Evolutionary conservation across 2,797 vertebrate species (phyloP), one percentile per base, ranked within the genome.

Genomic region (Neosilurus hyrtlii): DNA sequence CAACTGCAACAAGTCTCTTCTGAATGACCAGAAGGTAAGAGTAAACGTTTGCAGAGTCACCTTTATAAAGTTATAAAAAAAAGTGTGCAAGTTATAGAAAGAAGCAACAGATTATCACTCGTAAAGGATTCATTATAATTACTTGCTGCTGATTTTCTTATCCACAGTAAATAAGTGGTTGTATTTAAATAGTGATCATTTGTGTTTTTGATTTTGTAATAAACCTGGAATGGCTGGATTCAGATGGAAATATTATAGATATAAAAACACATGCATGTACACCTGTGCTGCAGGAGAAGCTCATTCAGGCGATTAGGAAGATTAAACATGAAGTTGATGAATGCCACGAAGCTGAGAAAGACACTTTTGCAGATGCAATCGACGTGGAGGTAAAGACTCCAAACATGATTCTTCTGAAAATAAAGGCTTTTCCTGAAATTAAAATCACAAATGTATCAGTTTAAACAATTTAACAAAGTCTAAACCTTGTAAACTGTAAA

Each of bases 281-380:
- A 43, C 76, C 62, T 72, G 65, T 62, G 56, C 85, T 84, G 85
- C 89, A 95, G 94, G 91, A 89, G 89, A 95, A 93, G 89, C 94
- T 95, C 74, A 56, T 94, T 84, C 91, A 93, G 85, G 90, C 94
- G 86, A 94, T 95, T 91, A 95, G 94, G 92, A 94, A 92, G 90
- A 94, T 95, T 87, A 93, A 94, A 86, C 93, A 93, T 82, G 93
- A 93, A 90, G 86, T 93, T 83, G 92, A 95, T 43, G 90, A 93
- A 84, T 93, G 92, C 89, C 90, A 88, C 86, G 93, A 94, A 51
- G 93, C 90, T 86, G 93, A 94, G 83, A 92, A 84, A 78, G 90
- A 93, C 71, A 91, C 92, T 0, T 91, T 89, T 81, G 68, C 86
- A 82, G 91, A 93, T 80, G 87, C 92, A 30, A 2, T 91, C 73